These are phyloP conservation scores for Urocitellus parryii DNA, from an alignment of 2,113 vertebrate genomes.

Conservation along the genomic window DNA sequence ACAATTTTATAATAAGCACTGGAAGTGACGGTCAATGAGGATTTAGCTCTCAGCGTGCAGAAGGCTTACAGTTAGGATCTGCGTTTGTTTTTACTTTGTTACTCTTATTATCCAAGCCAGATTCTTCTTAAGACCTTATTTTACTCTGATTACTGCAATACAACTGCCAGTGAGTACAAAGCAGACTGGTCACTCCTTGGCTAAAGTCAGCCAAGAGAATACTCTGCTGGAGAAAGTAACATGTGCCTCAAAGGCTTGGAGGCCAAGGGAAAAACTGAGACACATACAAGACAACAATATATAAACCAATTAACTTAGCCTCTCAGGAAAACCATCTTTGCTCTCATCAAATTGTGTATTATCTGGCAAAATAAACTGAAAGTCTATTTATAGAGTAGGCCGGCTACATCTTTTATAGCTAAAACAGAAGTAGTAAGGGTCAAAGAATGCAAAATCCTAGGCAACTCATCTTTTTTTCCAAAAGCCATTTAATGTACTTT, in stretches of 20 bases:
- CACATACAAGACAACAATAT: slow-evolving; percentile 52
- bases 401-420: slow-evolving; percentile 49
- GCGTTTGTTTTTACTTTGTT: slow-evolving; percentile 47
- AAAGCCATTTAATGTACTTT: slow-evolving; percentile 54
- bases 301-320: slow-evolving; percentile 58
- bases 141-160: slow-evolving; percentile 47
- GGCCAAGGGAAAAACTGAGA: slow-evolving; percentile 68
- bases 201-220: slow-evolving; percentile 72
- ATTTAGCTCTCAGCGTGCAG: neutral
- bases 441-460: slow-evolving; percentile 53
- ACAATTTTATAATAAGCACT: neutral
- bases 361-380: slow-evolving; percentile 70
- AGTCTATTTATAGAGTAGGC: slow-evolving; percentile 45
- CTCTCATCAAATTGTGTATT: slow-evolving; percentile 44
- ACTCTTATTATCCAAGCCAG: slow-evolving; percentile 7
- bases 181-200: slow-evolving; percentile 22
- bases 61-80: neutral
- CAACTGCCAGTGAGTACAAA: slow-evolving; percentile 41
- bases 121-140: slow-evolving; percentile 62
- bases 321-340: slow-evolving; percentile 66
- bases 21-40: neutral
- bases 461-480: neutral
- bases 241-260: slow-evolving; percentile 54
- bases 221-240: slow-evolving; percentile 64
- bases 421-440: slow-evolving; percentile 65